A percentile compares a stretch with the other conserved stretches of the same genome.
phyloP scores from a whole-genome alignment of 1,140 invertebrate genomes.

The Bombus confusus region DNA sequence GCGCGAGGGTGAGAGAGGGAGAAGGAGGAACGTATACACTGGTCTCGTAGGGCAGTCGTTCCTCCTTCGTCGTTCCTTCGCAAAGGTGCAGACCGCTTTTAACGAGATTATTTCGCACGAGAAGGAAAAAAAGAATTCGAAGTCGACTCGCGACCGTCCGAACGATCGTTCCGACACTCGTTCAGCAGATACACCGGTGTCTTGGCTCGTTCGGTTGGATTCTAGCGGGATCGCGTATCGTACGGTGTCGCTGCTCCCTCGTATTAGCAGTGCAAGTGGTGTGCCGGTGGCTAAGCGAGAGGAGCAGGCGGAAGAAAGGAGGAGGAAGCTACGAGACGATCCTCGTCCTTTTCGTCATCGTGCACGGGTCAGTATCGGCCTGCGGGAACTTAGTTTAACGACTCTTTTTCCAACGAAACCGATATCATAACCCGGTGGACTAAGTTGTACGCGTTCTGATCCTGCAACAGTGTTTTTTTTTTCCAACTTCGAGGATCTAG shows the following conservation, averaged over 20 bases:
- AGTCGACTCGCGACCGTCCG: neutral
- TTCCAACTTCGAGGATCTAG: neutral
- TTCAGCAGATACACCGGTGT: neutral
- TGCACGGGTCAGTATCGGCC: slow-evolving; percentile 60
- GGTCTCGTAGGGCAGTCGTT: slow-evolving; percentile 71
- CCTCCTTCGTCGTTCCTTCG: slow-evolving; percentile 73
- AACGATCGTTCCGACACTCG: neutral
- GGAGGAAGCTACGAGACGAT: slow-evolving; percentile 45
- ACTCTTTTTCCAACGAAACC: neutral
- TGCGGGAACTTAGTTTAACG: neutral
- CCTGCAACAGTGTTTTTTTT: neutral
- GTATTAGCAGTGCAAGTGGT: slow-evolving; percentile 48
- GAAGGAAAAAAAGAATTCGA: slow-evolving; percentile 1
- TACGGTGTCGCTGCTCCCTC: slow-evolving; percentile 38
- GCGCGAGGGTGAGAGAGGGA: slow-evolving; percentile 36
- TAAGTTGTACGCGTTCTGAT: neutral
- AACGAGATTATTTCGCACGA: slow-evolving; percentile 69
- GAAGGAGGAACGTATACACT: slow-evolving; percentile 67
- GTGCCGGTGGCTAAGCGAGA: slow-evolving; percentile 48
- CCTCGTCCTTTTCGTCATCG: slow-evolving; percentile 44
- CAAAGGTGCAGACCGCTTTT: slow-evolving; percentile 62
- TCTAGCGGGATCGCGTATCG: slow-evolving; percentile 14
- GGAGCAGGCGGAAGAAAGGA: slow-evolving; percentile 46
- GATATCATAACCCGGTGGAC: too few species aligned
- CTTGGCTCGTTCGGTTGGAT: neutral